phyloP scores from a whole-genome alignment of 2,888 invertebrate species.

The Drosophila siamana region DNA sequence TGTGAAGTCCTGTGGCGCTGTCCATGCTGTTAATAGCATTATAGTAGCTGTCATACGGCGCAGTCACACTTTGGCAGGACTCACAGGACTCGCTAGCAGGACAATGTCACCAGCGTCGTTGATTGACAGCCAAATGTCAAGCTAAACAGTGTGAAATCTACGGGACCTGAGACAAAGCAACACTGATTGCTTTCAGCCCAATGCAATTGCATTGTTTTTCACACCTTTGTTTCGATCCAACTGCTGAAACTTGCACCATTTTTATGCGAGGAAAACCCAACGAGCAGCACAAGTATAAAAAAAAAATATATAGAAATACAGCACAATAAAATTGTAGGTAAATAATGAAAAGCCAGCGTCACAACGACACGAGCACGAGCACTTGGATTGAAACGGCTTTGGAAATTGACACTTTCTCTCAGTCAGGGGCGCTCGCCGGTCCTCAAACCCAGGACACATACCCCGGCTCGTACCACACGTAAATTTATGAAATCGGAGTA shows the following conservation, averaged over 20 bases:
- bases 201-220: conserved; percentile 70
- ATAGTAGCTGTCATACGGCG: conserved; percentile 70
- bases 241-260: conserved; percentile 47
- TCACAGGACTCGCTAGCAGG: conserved; percentile 16
- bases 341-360: conserved; percentile 27
- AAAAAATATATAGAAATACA: background rate
- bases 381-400: conserved; percentile 62
- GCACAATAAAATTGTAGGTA: conserved; percentile 28
- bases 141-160: conserved; percentile 77
- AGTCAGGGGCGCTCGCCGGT: conserved; percentile 20
- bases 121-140: conserved; percentile 78
- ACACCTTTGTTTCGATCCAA: conserved; percentile 68
- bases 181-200: conserved; percentile 76
- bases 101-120: conserved; percentile 62
- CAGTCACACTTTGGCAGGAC: conserved; percentile 59
- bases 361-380: conserved; percentile 7
- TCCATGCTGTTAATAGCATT: conserved; percentile 72
- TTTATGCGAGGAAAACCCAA: conserved; percentile 37
- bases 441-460: background rate
- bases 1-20: conserved; percentile 72
- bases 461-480: conserved; percentile 9
- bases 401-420: conserved; percentile 72
- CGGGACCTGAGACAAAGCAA: conserved; percentile 61
- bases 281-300: conserved; percentile 24
- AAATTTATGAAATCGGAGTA: conserved; percentile 72